Base-by-base conservation (phyloP, 2,888 invertebrate species). In the Scotopteryx bipunctaria region DNA sequence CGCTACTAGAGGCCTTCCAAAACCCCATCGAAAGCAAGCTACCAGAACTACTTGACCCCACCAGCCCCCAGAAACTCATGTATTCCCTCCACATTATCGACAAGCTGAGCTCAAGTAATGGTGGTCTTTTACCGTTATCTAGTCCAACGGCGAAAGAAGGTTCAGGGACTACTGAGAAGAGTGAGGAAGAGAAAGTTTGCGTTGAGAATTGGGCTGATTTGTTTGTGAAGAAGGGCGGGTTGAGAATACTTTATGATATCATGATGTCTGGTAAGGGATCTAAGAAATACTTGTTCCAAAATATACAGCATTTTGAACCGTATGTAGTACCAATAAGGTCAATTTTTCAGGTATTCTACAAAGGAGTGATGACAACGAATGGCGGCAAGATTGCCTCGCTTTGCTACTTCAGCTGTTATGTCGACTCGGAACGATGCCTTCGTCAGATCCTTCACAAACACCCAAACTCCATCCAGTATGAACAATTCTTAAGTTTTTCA, bases 321-420 rank as follows among this genome's bases (percentile, higher is more conserved):
- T 32, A 16, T n/a, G 14, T 31, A 2, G 6, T 19, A 5, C 31
- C 38, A 40, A 37, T 53, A 56, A 55, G 16, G 43, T 48, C 32
- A 13, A 49, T 43, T 64, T n/a, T 61, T 2, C 48, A 93, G 93
- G 95, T 31, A 93, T 94, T 29, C 78, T 97, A 55, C 96, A 96
- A 87, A 73, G 89, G 15, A 91, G 91, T 56, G 94, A 95, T 43
- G 95, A 96, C 61, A 94, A 94, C 66, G 97, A 98, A 85, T 98
- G 98, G 98, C 94, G 97, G 46, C 98, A 98, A 76, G 98, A 98
- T 76, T 98, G 98, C 71, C 89, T 98, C 17, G 97, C 98, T 2
- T 94, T 96, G 61, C 85, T 98, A 5, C 78, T 98, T 43, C 96
- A 97, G 71, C 92, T 98, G 58, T 86, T 98, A 5, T 97, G 96